Conservation (phyloP, 2,888 invertebrate genomes). For the Caenorhabditis sp. region DNA sequence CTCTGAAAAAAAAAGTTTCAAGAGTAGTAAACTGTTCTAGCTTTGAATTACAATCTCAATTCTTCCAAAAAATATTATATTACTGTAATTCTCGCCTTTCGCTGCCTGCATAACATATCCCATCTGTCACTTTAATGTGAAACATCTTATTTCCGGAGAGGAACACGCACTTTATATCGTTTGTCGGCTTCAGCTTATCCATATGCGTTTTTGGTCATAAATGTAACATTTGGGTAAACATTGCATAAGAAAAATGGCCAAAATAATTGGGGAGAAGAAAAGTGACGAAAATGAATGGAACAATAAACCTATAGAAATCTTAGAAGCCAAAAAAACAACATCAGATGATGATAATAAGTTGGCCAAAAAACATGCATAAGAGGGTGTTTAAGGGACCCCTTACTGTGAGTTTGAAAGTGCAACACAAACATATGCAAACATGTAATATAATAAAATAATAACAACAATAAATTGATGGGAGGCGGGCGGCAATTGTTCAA, state of each 20-base stretch:
- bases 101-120: not conserved
- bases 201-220: not conserved
- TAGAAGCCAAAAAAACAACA: not conserved
- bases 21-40: too few species aligned
- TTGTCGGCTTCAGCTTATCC: not conserved
- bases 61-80: too few species aligned
- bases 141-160: not conserved
- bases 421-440: not conserved
- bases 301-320: not conserved
- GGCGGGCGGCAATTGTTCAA: constrained; percentile 11
- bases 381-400: not conserved
- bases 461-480: constrained; percentile 1
- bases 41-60: too few species aligned
- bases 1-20: too few species aligned
- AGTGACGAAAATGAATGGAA: constrained; percentile 19
- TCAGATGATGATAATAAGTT: not conserved
- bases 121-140: not conserved
- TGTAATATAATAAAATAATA: not conserved
- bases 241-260: not conserved
- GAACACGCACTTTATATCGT: not conserved
- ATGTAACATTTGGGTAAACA: not conserved
- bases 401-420: not conserved
- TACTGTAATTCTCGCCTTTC: too few species aligned
- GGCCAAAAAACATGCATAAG: not conserved
- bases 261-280: constrained; percentile 3